Percentiles rank a stretch among this genome's conserved stretches.
phyloP scores from a whole-genome alignment of 2,113 vertebrate genomes.

The Gambusia holbrooki region DNA sequence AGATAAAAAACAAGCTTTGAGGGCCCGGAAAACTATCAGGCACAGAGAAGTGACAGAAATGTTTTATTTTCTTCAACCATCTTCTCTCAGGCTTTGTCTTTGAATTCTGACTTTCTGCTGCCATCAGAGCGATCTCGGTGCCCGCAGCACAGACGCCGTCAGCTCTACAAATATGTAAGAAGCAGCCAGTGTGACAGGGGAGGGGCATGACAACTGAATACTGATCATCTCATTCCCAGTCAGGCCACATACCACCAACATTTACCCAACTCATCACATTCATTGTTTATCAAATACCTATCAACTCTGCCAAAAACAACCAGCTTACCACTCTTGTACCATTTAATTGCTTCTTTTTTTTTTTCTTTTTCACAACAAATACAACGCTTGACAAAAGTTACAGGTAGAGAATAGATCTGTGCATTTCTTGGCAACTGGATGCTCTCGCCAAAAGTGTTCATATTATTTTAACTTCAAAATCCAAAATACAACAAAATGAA shows the following conservation, averaged over 20 bases:
- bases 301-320: conserved; percentile 28
- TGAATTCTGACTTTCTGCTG: conserved; percentile 51
- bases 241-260: conserved; percentile 39
- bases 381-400: conserved; percentile 9
- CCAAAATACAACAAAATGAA: neutral
- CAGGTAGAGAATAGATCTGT: neutral
- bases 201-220: conserved; percentile 59
- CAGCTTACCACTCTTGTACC: conserved; percentile 13
- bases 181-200: conserved; percentile 66
- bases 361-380: neutral
- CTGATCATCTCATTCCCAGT: conserved; percentile 69
- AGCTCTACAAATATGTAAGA: conserved; percentile 66
- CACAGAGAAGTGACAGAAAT: conserved; percentile 32
- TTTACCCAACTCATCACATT: conserved; percentile 62
- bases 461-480: neutral
- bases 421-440: neutral
- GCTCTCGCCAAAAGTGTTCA: neutral
- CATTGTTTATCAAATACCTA: conserved; percentile 51
- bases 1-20: conserved; percentile 54
- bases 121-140: conserved; percentile 38
- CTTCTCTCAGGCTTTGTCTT: conserved; percentile 54
- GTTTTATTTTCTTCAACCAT: conserved; percentile 38
- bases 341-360: neutral
- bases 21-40: conserved; percentile 41
- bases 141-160: conserved; percentile 51